These are phyloP conservation scores for Morone chrysops DNA, from an alignment of 2,113 vertebrate genomes.

Conservation along the genomic window DNA sequence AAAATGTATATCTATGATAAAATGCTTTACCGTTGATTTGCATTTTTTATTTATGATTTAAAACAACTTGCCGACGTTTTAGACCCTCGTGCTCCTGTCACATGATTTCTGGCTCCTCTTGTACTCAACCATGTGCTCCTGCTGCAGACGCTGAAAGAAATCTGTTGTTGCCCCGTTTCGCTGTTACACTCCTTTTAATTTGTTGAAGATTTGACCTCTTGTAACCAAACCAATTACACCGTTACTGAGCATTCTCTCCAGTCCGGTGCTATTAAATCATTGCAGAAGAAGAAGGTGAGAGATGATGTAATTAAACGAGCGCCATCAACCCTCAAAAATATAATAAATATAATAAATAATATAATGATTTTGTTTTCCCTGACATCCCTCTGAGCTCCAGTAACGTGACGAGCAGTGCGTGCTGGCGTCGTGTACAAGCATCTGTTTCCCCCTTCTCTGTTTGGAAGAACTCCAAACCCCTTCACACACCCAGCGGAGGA, in stretches of 20 bases:
- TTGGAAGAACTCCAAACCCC: conserved; percentile 56
- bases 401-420: background rate
- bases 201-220: background rate
- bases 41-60: background rate
- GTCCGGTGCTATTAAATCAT: background rate
- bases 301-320: background rate
- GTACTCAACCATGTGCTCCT: conserved; percentile 33
- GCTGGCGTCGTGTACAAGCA: conserved; percentile 7
- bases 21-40: background rate
- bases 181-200: background rate
- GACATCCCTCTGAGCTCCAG: background rate
- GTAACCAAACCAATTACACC: background rate
- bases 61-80: background rate
- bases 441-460: conserved; percentile 43
- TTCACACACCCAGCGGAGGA: conserved; percentile 66
- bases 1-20: background rate
- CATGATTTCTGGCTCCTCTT: conserved; percentile 30
- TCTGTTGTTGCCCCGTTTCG: background rate
- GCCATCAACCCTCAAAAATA: background rate
- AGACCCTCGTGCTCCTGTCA: conserved; percentile 28
- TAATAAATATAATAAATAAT: no score
- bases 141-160: conserved; percentile 10
- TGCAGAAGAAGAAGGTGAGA: background rate
- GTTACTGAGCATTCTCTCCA: background rate
- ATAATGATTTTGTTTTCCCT: background rate